Evolutionary conservation across 2,797 vertebrate species (phyloP), one percentile per base, ranked within the genome.

Genomic region (Serranus cabrilla): DNA sequence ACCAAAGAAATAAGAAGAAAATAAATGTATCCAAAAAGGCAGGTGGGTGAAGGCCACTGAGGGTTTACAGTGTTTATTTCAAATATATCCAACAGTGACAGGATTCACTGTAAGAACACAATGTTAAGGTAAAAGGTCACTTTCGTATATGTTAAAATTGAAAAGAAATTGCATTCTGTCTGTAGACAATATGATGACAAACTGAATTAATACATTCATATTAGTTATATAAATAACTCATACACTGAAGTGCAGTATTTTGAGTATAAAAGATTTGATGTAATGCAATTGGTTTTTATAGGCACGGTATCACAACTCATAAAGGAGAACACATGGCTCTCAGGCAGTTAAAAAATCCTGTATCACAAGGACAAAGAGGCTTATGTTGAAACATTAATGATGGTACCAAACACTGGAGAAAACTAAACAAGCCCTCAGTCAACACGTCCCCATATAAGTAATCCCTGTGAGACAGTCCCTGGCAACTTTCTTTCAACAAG

Each of bases 371-470:
- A 78, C 77, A 75, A 65, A 63, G 68, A 68, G 82, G 63, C 62
- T 74, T 58, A 72, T 65, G 71, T 58, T 84, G 74, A 84, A 86
- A 82, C 73, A 80, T 82, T 84, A 81, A 81, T 76, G 82, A 59
- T 2, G 6, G 45, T 1, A 17, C 55, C 27, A 73, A 54, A 76
- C 57, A 57, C 59, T 60, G 40, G 34, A 79, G 75, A 66, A 74
- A 87, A 76, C 75, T 55, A 80, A 84, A 87, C 78, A 79, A 78
- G 70, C 63, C 56, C 62, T 85, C 75, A 76, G 74, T 85, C 81
- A 86, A 68, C 80, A 82, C 43, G 1, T 83, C 39, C 69, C 56
- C 68, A 78, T 78, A 73, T 62, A 78, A 79, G 64, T 74, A 84
- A 83, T 84, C 75, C 81, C 78, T 74, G 9, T 46, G 78, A 84